Evolutionary conservation across 2,888 invertebrate genomes (phyloP), one percentile per base, ranked within the genome.

Genomic region (Synergus laeviventris): DNA sequence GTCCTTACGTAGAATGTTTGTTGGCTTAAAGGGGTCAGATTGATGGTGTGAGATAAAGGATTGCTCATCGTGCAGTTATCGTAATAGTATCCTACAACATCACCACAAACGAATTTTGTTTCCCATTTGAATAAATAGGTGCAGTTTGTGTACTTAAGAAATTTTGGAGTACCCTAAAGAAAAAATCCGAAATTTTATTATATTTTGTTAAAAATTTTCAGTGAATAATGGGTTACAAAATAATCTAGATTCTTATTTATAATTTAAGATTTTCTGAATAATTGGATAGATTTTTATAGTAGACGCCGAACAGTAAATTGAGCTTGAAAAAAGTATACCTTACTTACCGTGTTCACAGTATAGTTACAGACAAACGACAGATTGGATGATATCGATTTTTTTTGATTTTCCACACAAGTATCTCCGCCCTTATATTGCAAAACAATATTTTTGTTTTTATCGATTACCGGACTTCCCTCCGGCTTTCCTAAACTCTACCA

Each of bases 61-160:
- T 87, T 86, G 60, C 75, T 81, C 76, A 89, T 82, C 1, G 74
- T 83, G 78, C 88, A 89, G 64, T 81, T 79, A 14, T 66, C 81
- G 82, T n/a, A 79, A 56, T 77, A 87, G 74, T 77, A 77, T 36
- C 86, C 87, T 56, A 81, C 75, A 16, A 80, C 76, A 39, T 81
- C 83, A n/a, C 82, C 84, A 77, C 89, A 89, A 31, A 82, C 83
- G 64, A 84, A 74, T 54, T 84, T 88, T 21, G 88, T 89, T 78
- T 80, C 84, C 89, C 89, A 89, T 39, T 86, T 86, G 74, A 89
- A 89, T 8, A 78, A 70, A 61, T 89, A 86, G 36, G 83, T 86
- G 78, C 90, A 89, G 62, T 86, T 75, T 11, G 79, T 62, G 39
- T 88, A 89, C 39, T 74, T 74, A 56, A 85, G 84, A 61, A 84